phyloP scores from a whole-genome alignment of 2,888 invertebrate species.

The Cataglyphis rosenhaueri region DNA sequence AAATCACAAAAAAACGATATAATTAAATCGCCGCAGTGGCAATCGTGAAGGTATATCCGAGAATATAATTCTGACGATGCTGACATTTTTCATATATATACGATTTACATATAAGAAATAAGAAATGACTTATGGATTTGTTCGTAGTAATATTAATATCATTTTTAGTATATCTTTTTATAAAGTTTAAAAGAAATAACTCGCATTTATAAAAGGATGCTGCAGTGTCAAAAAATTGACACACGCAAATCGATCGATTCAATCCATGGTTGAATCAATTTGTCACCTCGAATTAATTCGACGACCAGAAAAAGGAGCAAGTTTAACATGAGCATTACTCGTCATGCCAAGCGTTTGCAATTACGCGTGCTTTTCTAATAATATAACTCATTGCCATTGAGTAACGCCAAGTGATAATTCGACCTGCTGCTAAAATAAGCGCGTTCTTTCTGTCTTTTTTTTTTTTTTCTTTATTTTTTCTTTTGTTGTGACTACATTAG shows the following conservation, averaged over 20 bases:
- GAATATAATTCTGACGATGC: not conserved
- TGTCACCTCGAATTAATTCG: not conserved
- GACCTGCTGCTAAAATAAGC: conserved; percentile 37
- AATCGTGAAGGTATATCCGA: not conserved
- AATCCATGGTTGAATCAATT: not conserved
- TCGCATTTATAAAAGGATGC: not conserved
- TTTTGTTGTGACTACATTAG: not conserved
- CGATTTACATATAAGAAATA: not conserved
- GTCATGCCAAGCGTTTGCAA: not conserved
- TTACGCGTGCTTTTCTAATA: conserved; percentile 9
- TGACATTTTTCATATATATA: not conserved
- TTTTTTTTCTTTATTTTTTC: conserved; percentile 1
- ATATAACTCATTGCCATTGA: conserved; percentile 54
- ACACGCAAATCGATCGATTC: not conserved
- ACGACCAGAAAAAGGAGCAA: not conserved
- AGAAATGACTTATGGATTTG: not conserved
- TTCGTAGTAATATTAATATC: not conserved
- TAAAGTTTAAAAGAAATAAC: not conserved
- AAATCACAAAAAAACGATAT: not conserved
- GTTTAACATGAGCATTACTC: not conserved
- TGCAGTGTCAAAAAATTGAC: not conserved
- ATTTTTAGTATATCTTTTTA: not conserved
- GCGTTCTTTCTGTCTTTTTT: conserved; percentile 34
- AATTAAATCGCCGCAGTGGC: conserved; percentile 11
- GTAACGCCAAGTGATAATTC: conserved; percentile 23